Evolutionary conservation across 1,140 invertebrate genomes (phyloP).

Genomic region (Megalopta genalis): DNA sequence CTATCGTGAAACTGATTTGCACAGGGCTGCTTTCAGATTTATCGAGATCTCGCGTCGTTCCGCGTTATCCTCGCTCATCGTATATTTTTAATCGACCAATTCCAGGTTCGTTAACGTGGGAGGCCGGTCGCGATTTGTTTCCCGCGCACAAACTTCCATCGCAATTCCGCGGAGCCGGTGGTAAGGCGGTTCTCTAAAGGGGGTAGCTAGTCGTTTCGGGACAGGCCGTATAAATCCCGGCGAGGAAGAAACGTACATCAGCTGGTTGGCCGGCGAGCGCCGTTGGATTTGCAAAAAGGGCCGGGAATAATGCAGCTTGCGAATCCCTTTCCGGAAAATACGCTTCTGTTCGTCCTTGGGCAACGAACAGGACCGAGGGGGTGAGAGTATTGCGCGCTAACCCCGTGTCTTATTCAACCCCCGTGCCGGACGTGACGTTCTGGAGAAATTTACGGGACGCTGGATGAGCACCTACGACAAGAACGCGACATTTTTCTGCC

Average conservation of each 20-base stretch:
- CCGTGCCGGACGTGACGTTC: not conserved
- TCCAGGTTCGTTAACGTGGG: not conserved
- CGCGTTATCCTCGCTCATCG: not conserved
- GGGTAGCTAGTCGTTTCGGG: not conserved
- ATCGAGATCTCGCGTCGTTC: too few relatives aligned
- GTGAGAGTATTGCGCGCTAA: not conserved
- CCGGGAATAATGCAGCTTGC: not conserved
- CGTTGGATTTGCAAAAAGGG: slow-evolving; percentile 12
- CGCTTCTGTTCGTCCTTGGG: not conserved
- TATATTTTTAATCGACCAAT: not conserved
- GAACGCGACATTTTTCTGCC: too few relatives aligned
- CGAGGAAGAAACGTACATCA: not conserved
- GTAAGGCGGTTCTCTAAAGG: not conserved
- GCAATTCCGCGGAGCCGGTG: not conserved
- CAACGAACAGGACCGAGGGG: too few relatives aligned
- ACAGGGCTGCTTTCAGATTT: too few relatives aligned
- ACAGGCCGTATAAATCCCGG: not conserved
- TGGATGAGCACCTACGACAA: not conserved
- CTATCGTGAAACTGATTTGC: too few relatives aligned
- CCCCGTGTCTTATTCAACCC: slow-evolving; percentile 5
- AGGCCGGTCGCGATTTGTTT: not conserved
- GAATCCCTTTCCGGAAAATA: slow-evolving; percentile 4
- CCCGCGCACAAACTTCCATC: not conserved
- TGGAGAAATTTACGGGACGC: not conserved
- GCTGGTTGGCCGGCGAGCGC: not conserved